These are phyloP conservation scores for Bujurquina vittata DNA, from an alignment of 2,113 vertebrate genomes.

Conservation along the genomic window DNA sequence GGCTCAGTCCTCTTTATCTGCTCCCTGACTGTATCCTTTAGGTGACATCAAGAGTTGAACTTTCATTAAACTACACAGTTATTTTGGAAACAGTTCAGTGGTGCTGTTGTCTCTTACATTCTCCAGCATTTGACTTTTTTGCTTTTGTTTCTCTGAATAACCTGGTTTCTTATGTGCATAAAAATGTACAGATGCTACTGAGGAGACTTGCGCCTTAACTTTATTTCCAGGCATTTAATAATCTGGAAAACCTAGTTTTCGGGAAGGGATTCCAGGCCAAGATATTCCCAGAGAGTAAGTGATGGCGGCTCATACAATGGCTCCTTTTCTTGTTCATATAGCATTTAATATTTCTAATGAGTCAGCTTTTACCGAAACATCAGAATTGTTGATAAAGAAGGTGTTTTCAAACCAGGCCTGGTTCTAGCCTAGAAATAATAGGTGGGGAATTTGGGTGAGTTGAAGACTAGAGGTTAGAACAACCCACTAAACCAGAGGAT, in stretches of 20 bases:
- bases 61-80: neutral
- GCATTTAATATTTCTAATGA: neutral
- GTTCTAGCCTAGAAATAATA: neutral
- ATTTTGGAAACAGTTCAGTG: neutral
- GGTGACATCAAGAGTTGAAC: neutral
- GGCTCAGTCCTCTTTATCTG: slow-evolving; percentile 93
- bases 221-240: slow-evolving; percentile 90
- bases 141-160: neutral
- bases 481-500: neutral
- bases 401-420: neutral
- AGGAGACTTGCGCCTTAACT: slow-evolving; percentile 74
- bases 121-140: neutral
- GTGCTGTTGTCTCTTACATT: neutral
- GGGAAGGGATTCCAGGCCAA: slow-evolving; percentile 98
- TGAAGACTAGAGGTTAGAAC: neutral
- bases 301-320: neutral
- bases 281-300: slow-evolving; percentile 96
- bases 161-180: neutral
- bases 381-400: neutral
- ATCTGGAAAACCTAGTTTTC: slow-evolving; percentile 94
- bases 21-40: slow-evolving; percentile 95
- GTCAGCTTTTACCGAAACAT: neutral
- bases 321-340: neutral
- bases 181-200: neutral
- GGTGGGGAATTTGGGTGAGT: neutral